Conservation (phyloP, 2,797 vertebrate genomes). For the Squalus acanthias region DNA sequence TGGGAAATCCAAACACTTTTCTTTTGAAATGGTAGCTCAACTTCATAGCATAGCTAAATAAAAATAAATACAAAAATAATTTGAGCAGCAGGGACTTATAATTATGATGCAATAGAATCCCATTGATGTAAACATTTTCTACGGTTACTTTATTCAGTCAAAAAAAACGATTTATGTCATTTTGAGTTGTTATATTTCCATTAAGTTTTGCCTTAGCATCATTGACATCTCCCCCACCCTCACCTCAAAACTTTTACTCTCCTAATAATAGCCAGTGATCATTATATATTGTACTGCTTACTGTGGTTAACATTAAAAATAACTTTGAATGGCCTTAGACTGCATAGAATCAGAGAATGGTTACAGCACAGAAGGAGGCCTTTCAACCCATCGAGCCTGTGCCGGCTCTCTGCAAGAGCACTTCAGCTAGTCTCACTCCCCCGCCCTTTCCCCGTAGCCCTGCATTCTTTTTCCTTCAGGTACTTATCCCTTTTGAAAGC, state of each 20-base stretch:
- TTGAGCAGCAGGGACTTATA: neutral
- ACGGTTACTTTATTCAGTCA: neutral
- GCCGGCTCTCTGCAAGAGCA: no score
- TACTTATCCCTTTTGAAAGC: no score
- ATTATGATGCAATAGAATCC: neutral
- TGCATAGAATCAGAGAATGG: no score
- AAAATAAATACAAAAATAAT: neutral
- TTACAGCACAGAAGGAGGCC: no score
- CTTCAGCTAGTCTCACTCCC: no score
- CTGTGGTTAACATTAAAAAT: neutral
- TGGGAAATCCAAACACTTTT: neutral
- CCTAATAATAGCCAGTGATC: neutral
- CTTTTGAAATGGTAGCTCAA: neutral
- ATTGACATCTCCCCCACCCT: neutral
- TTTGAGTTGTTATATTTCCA: neutral
- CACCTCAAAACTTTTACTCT: no score
- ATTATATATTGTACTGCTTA: neutral
- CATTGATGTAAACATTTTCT: neutral
- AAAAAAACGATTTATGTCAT: neutral
- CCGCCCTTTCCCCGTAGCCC: no score
- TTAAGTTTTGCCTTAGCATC: neutral
- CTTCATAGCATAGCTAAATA: neutral
- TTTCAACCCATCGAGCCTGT: no score
- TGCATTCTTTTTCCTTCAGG: no score
- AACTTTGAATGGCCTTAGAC: neutral